These are phyloP conservation scores for Tor tambroides DNA, from an alignment of 2,113 vertebrate species.

Conservation along the genomic window DNA sequence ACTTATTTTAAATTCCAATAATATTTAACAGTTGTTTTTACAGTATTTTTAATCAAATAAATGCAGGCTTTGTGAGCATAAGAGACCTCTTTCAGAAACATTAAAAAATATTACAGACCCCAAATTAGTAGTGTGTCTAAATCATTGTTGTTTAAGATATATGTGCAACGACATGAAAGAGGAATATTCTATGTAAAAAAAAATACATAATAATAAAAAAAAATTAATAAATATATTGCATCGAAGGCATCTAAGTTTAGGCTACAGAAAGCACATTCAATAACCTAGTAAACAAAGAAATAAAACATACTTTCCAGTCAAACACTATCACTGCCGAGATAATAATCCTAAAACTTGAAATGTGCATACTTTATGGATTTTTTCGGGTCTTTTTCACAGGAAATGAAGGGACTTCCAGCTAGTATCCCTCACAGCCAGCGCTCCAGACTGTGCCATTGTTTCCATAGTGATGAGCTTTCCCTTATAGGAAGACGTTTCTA, in stretches of 20 bases:
- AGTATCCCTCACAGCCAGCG: slow-evolving; percentile 28
- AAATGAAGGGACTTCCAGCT: slow-evolving; percentile 40
- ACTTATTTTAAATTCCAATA: background rate
- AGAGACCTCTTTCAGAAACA: too few species aligned
- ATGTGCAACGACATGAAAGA: background rate
- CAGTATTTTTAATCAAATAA: background rate
- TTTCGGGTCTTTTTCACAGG: background rate
- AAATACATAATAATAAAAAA: too few species aligned
- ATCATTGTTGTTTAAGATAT: background rate
- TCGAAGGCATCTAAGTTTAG: background rate
- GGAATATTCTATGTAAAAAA: background rate
- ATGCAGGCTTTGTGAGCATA: background rate
- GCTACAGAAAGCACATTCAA: background rate
- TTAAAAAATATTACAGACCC: background rate
- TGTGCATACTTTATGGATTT: background rate
- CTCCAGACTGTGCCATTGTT: slow-evolving; percentile 51
- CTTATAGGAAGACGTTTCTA: slow-evolving; percentile 19
- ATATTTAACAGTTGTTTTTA: background rate
- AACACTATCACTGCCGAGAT: background rate
- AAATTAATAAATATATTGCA: background rate
- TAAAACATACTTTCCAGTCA: background rate
- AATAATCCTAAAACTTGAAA: background rate
- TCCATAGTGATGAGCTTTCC: slow-evolving; percentile 54
- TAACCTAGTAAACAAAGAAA: background rate
- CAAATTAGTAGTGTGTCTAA: background rate